A percentile compares a stretch with the other conserved stretches of the same genome.
phyloP scores from a whole-genome alignment of 2,113 vertebrate species.

The Lethenteron reissneri region DNA sequence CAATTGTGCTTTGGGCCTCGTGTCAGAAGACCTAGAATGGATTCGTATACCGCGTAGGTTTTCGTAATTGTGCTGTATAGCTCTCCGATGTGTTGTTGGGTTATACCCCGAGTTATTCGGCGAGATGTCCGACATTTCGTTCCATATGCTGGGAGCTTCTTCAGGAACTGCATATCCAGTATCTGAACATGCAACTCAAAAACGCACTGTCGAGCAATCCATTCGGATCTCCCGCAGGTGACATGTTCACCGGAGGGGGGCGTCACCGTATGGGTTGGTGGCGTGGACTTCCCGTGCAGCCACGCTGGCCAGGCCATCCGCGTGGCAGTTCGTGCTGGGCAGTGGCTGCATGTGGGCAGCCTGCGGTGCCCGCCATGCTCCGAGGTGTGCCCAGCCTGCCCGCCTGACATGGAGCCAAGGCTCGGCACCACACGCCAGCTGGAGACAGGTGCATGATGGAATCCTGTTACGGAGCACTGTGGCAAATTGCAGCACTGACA shows the following conservation, averaged over 20 bases:
- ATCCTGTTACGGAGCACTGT: constrained; percentile 8
- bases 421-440: constrained; percentile 35
- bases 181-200: neutral
- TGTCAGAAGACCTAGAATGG: neutral
- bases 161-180: neutral
- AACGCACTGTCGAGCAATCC: neutral
- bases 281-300: constrained; percentile 35
- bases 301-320: constrained; percentile 41
- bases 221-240: neutral
- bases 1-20: neutral
- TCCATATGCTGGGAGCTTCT: neutral
- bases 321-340: constrained; percentile 41
- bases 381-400: constrained; percentile 57
- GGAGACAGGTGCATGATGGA: constrained; percentile 30
- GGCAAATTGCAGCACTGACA: neutral
- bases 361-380: constrained; percentile 58
- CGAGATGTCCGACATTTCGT: too few relatives aligned
- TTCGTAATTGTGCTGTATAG: too few relatives aligned
- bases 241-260: constrained; percentile 18
- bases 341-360: constrained; percentile 62
- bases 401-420: constrained; percentile 38
- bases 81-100: too few relatives aligned
- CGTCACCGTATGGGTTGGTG: constrained; percentile 49
- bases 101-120: too few relatives aligned
- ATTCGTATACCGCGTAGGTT: neutral